phyloP scores from a whole-genome alignment of 2,888 invertebrate genomes.

The Callinectes sapidus region DNA sequence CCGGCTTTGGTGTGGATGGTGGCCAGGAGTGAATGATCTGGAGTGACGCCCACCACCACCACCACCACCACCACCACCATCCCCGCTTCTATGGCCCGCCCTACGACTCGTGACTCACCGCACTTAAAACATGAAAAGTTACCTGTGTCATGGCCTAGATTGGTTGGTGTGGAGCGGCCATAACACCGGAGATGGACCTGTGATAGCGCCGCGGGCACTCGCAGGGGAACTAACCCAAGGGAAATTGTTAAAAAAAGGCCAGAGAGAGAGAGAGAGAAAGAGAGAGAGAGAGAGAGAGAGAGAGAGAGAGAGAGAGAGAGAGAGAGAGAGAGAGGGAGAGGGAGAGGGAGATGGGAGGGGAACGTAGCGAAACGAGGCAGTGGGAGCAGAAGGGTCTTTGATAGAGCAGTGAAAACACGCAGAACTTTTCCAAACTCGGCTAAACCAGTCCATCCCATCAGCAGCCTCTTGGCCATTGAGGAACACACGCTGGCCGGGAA shows the following conservation, averaged over 20 bases:
- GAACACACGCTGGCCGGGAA: background rate
- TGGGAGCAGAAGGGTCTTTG: background rate
- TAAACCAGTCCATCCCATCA: background rate
- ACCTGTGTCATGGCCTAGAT: background rate
- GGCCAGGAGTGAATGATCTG: background rate
- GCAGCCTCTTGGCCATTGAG: background rate
- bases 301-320: too few species aligned
- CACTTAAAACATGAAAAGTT: background rate
- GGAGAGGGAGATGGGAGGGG: too few species aligned
- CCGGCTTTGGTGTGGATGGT: background rate
- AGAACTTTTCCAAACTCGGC: background rate
- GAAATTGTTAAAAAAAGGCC: background rate
- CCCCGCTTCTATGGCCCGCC: background rate
- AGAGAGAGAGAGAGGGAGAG: too few species aligned
- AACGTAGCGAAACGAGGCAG: background rate
- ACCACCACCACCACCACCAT: background rate
- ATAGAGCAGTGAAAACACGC: background rate
- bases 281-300: too few species aligned
- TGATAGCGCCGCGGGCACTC: background rate
- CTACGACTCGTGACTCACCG: background rate
- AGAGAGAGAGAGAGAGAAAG: background rate
- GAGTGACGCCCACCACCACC: conserved; percentile 1
- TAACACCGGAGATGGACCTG: background rate
- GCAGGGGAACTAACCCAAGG: background rate
- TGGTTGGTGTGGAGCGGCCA: conserved; percentile 10